These are phyloP conservation scores for Drosophila mulleri DNA, from an alignment of 2,888 invertebrate species.

Conservation along the genomic window DNA sequence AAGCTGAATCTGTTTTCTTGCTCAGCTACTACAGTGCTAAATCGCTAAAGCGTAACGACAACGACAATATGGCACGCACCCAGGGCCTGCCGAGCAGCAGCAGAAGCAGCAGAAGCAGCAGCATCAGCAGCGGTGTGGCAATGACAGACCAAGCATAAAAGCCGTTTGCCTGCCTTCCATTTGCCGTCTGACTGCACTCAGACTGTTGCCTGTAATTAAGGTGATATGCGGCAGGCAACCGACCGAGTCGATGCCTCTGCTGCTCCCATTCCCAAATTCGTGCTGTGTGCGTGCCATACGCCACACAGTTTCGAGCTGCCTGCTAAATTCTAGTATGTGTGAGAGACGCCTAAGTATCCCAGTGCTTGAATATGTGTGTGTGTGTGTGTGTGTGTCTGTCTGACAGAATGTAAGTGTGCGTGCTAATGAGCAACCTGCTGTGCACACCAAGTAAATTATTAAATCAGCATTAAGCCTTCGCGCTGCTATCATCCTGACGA, in stretches of 20 bases:
- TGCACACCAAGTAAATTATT: conserved; percentile 76
- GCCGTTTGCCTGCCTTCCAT: conserved; percentile 78
- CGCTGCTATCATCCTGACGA: conserved; percentile 43
- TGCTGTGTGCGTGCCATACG: conserved; percentile 51
- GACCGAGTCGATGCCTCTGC: conserved; percentile 53
- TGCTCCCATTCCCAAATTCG: conserved; percentile 59
- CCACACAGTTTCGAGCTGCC: conserved; percentile 25
- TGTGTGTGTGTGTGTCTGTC: conserved; percentile 2
- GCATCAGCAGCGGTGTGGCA: conserved; percentile 44
- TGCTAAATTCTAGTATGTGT: conserved; percentile 36
- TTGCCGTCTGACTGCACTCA: conserved; percentile 77
- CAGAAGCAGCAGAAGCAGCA: conserved; percentile 19
- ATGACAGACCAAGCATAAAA: conserved; percentile 68
- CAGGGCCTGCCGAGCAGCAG: conserved; percentile 7
- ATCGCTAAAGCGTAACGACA: conserved; percentile 79
- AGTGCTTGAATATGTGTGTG: not conserved
- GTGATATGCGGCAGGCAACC: conserved; percentile 77
- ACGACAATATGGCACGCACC: conserved; percentile 68
- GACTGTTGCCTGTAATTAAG: conserved; percentile 82
- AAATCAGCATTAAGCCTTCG: conserved; percentile 62
- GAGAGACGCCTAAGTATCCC: conserved; percentile 4
- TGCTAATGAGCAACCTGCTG: conserved; percentile 78
- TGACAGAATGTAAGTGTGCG: conserved; percentile 27
- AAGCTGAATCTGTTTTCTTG: conserved; percentile 75
- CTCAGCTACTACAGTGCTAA: conserved; percentile 66